Percentiles rank a stretch among this genome's conserved stretches.
These are phyloP conservation scores for Sinocyclocheilus anshuiensis DNA, from an alignment of 2,113 vertebrate species.

Conservation along the genomic window DNA sequence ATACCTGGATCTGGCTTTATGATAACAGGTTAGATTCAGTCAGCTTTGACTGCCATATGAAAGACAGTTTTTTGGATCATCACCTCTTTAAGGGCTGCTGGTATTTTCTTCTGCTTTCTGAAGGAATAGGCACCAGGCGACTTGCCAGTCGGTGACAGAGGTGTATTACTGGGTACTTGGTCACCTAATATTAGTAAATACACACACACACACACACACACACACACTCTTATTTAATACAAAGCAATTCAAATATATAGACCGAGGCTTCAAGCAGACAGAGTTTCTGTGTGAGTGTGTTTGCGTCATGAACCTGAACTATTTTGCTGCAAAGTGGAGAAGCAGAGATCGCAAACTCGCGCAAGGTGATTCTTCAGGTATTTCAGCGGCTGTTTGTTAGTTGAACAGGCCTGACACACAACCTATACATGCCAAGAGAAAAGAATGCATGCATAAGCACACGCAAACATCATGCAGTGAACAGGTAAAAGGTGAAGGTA, in stretches of 20 bases:
- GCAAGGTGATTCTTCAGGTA: slow-evolving; percentile 96
- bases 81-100: slow-evolving; percentile 94
- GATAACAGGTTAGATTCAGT: not conserved
- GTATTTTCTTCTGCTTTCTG: slow-evolving; percentile 91
- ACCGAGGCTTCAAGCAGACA: not conserved
- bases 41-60: not conserved
- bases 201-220: not conserved
- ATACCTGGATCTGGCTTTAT: not conserved
- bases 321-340: slow-evolving; percentile 85
- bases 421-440: slow-evolving; percentile 74
- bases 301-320: slow-evolving; percentile 31
- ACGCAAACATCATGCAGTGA: not conserved
- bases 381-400: slow-evolving; percentile 91
- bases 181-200: slow-evolving; percentile 71
- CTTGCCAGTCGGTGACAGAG: slow-evolving; percentile 79
- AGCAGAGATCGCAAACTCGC: slow-evolving; percentile 95
- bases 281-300: not conserved
- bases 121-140: slow-evolving; percentile 71
- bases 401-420: slow-evolving; percentile 95
- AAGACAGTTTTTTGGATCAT: not conserved
- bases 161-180: slow-evolving; percentile 64
- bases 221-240: not conserved
- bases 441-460: not conserved
- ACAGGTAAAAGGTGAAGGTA: not conserved
- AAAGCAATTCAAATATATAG: not conserved